Evolutionary conservation across 2,797 vertebrate genomes (phyloP), one percentile per base, ranked within the genome.

Genomic region (Tolypeutes matacus): DNA sequence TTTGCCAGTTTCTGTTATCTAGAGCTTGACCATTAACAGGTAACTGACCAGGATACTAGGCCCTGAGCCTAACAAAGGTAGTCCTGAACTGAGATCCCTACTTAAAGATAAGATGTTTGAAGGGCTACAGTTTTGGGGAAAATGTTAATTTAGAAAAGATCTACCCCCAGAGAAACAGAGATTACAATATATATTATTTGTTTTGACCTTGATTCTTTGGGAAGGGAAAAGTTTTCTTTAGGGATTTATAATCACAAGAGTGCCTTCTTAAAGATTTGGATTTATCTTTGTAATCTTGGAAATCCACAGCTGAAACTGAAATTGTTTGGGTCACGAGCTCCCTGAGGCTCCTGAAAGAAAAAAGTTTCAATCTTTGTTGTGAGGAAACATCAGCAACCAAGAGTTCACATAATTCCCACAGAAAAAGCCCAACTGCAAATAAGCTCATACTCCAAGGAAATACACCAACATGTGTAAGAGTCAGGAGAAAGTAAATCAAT

Each of bases 271-370:
- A 76, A 14, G 49, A 56, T 29, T 53, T 7, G 7, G 29, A 17
- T 29, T 46, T 92, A 89, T 80, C 62, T 27, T 21, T 36, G 36
- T 86, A 21, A 70, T 76, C 53, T 93, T 29, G 42, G 29, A 89
- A 89, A 82, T 69, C 11, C 56, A 82, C 36, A 70, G 67, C 27
- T 94, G 80, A 85, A 89, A 96, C 51, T 70, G 15, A 91, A 86
- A n/a, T 58, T 12, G 31, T 72, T 78, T 77, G 65, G 31, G 7
- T 60, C 75, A 29, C 6, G 34, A 58, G 29, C 3, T 76, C 17
- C 11, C 42, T 60, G 83, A 23, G 65, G 67, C 51, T 60, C 25
- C 21, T 64, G 51, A 20, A 85, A 84, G 31, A 69, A 73, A 58
- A 53, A 82, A 83, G 86, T 36, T 14, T 27, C 72, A 83, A 81